A percentile compares a stretch with the other conserved stretches of the same genome.
These are phyloP conservation scores for Fulmarus glacialis DNA, from an alignment of 2,113 vertebrate genomes.

Conservation along the genomic window DNA sequence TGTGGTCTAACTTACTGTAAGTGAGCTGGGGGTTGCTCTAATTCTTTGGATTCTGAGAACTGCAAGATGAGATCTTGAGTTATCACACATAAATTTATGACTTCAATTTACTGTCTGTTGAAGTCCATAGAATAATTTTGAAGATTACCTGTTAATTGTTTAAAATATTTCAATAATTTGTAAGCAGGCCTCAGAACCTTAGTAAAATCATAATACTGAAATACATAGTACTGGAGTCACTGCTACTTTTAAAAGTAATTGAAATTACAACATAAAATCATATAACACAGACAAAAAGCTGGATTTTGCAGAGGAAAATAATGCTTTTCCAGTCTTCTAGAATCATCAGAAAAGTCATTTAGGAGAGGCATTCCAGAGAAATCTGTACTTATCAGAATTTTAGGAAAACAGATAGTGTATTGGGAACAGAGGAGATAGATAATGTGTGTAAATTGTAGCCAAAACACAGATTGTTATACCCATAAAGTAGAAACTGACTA, in stretches of 20 bases:
- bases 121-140: not conserved
- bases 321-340: not conserved
- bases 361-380: not conserved
- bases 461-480: not conserved
- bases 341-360: not conserved
- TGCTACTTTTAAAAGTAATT: not conserved
- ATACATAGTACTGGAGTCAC: not conserved
- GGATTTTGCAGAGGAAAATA: not conserved
- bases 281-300: rapidly evolving
- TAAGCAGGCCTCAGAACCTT: not conserved
- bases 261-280: not conserved
- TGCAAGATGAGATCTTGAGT: not conserved
- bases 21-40: not conserved
- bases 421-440: not conserved
- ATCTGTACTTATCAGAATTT: not conserved
- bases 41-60: not conserved
- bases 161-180: not conserved
- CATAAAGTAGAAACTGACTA: not conserved
- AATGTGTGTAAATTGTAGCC: not conserved
- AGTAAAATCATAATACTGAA: not conserved
- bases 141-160: not conserved
- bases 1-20: not conserved
- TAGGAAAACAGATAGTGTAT: not conserved
- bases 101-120: not conserved
- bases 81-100: not conserved